These are phyloP conservation scores for Synchiropus splendidus DNA, from an alignment of 2,113 vertebrate genomes.

Conservation along the genomic window DNA sequence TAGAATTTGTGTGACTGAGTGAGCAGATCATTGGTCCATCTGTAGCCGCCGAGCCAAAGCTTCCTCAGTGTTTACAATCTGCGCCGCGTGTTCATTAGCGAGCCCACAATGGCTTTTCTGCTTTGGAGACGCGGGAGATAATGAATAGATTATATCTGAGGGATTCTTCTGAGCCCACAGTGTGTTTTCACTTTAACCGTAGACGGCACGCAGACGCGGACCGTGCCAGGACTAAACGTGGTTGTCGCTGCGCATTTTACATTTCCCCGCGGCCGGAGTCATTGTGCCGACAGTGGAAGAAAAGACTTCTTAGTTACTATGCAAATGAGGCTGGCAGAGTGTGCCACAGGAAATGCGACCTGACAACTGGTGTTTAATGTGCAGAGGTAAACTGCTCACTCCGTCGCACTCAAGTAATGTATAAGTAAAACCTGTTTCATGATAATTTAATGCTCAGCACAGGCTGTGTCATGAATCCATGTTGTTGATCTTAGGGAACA, in stretches of 20 bases:
- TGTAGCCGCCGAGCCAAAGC: constrained; percentile 25
- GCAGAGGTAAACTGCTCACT: background rate
- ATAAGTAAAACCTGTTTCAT: background rate
- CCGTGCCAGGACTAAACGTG: background rate
- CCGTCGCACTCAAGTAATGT: background rate
- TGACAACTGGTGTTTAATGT: constrained; percentile 2
- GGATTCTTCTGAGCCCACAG: constrained; percentile 4
- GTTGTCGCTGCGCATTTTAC: constrained; percentile 1
- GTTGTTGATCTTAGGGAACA: background rate
- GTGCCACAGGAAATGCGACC: constrained; percentile 3
- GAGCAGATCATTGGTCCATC: constrained; percentile 24
- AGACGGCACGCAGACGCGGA: constrained; percentile 1
- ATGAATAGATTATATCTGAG: constrained; percentile 19
- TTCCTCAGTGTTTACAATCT: constrained; percentile 24
- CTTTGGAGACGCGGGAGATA: constrained; percentile 10
- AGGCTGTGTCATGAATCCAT: background rate
- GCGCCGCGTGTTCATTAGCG: constrained; percentile 17
- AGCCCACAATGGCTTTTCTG: constrained; percentile 22
- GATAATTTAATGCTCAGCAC: constrained; percentile 6
- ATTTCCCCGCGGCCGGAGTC: constrained; percentile 1
- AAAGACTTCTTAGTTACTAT: constrained; percentile 1
- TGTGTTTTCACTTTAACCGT: background rate
- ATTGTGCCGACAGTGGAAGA: background rate
- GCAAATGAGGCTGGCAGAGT: constrained; percentile 3
- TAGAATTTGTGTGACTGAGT: constrained; percentile 17